Evolutionary conservation across 2,888 invertebrate genomes (phyloP).

Genomic region (Orchesella flavescens): DNA sequence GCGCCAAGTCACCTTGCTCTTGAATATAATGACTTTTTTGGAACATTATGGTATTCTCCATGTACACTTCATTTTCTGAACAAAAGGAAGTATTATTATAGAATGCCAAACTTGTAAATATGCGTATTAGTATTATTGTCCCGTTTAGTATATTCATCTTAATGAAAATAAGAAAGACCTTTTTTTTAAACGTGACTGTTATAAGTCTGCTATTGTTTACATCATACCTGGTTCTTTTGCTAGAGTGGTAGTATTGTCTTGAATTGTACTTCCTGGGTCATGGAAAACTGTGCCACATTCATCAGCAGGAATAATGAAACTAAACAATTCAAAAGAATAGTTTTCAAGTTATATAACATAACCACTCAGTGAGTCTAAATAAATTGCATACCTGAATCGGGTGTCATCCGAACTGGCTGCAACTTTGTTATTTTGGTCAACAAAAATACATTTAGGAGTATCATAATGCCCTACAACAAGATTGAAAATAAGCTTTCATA

Average conservation of each 20-base stretch:
- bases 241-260: not conserved
- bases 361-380: not conserved
- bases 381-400: slow-evolving; percentile 43
- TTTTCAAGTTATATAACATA: not conserved
- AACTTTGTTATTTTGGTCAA: slow-evolving; percentile 52
- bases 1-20: slow-evolving; percentile 71
- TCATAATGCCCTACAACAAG: slow-evolving; percentile 67
- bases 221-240: slow-evolving; percentile 29
- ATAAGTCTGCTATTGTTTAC: not conserved
- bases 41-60: slow-evolving; percentile 72
- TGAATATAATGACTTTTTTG: slow-evolving; percentile 71
- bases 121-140: no score
- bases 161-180: no score
- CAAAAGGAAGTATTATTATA: not conserved
- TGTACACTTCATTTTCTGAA: slow-evolving; percentile 67
- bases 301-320: slow-evolving; percentile 69
- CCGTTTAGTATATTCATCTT: no score
- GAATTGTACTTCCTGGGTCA: slow-evolving; percentile 50
- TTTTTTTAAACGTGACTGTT: not conserved
- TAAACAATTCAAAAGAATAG: slow-evolving; percentile 32
- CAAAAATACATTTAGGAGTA: slow-evolving; percentile 65
- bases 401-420: slow-evolving; percentile 30
- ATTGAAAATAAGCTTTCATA: not conserved
- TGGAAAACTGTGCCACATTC: slow-evolving; percentile 70
- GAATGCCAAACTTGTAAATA: not conserved